Evolutionary conservation across 2,797 vertebrate genomes (phyloP).

Genomic region (Schizopygopsis pylzovi): DNA sequence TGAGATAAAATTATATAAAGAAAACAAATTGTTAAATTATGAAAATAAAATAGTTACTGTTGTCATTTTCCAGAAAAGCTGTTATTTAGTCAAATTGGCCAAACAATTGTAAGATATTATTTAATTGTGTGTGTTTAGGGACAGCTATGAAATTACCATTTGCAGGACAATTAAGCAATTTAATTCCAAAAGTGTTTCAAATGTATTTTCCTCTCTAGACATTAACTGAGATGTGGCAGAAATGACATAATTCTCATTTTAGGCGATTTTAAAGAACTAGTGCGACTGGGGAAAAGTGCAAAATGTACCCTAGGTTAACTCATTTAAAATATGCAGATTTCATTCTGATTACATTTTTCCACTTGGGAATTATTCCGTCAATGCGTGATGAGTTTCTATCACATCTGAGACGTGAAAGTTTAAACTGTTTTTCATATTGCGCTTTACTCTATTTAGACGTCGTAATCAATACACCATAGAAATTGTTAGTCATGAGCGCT

Average conservation of each 20-base stretch:
- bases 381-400: background rate
- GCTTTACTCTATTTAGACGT: background rate
- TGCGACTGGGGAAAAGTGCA: too few species aligned
- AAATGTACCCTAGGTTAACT: background rate
- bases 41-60: too few species aligned
- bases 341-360: background rate
- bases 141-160: background rate
- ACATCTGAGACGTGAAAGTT: background rate
- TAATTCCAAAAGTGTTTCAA: background rate
- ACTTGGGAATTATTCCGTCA: background rate
- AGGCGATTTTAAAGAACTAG: background rate
- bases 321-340: background rate
- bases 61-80: background rate
- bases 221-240: background rate
- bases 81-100: background rate
- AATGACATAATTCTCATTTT: background rate
- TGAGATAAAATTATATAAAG: background rate
- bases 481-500: background rate
- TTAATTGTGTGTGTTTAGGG: background rate
- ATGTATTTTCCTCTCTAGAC: background rate
- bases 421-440: background rate
- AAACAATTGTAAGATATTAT: background rate
- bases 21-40: background rate
- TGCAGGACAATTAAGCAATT: background rate
- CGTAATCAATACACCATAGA: constrained; percentile 17